A percentile compares a stretch with the other conserved stretches of the same genome.
These are phyloP conservation scores for Menidia menidia DNA, from an alignment of 2,797 vertebrate species.

Conservation along the genomic window DNA sequence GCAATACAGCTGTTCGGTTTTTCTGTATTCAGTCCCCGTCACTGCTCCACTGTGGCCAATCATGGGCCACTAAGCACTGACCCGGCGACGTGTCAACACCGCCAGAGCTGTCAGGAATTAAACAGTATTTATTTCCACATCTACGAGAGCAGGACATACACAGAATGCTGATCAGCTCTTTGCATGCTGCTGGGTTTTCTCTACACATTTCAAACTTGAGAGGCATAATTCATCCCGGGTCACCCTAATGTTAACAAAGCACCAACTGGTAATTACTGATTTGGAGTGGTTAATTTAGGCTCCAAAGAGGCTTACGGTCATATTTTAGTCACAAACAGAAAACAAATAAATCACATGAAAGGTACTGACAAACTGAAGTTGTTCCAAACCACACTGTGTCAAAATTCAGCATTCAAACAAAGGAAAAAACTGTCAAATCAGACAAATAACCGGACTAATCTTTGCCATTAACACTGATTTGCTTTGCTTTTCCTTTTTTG, in stretches of 20 bases:
- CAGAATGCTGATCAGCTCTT: constrained; percentile 33
- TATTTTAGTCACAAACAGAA: constrained; percentile 45
- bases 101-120: constrained; percentile 33
- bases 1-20: constrained; percentile 65
- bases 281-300: constrained; percentile 64
- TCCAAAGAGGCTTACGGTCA: constrained; percentile 57
- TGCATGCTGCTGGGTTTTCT: constrained; percentile 48
- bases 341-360: constrained; percentile 38
- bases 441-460: neutral
- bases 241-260: constrained; percentile 70
- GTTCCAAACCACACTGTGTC: neutral
- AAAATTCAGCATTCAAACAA: neutral
- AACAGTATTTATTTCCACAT: constrained; percentile 3
- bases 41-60: constrained; percentile 26
- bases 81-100: constrained; percentile 57
- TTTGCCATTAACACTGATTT: neutral
- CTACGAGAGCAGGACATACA: constrained; percentile 26
- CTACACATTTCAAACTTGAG: constrained; percentile 60
- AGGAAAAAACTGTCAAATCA: neutral
- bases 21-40: constrained; percentile 31
- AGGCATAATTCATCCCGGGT: constrained; percentile 69
- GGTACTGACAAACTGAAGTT: neutral
- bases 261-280: constrained; percentile 77
- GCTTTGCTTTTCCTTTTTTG: neutral
- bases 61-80: constrained; percentile 47